These are phyloP conservation scores for Drusus annulatus DNA, from an alignment of 1,140 invertebrate genomes.

Conservation along the genomic window DNA sequence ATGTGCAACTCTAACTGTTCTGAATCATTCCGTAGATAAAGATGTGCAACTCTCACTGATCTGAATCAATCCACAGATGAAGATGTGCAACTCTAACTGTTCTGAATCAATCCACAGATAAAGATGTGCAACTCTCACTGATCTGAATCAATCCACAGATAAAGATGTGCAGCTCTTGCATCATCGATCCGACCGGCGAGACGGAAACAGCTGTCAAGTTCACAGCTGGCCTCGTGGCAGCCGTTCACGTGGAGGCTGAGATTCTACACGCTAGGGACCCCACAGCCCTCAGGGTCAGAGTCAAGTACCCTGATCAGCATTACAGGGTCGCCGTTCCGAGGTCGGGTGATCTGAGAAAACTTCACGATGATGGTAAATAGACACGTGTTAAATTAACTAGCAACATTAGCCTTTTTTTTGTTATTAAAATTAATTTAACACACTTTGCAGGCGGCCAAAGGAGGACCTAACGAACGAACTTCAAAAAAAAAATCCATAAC, in stretches of 20 bases:
- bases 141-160: conserved; percentile 69
- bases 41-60: too few relatives aligned
- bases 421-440: too few relatives aligned
- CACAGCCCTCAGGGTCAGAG: conserved; percentile 82
- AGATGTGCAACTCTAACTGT: too few relatives aligned
- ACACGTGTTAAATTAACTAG: too few relatives aligned
- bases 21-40: too few relatives aligned
- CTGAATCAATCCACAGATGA: too few relatives aligned
- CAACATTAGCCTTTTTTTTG: too few relatives aligned
- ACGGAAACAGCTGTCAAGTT: conserved; percentile 92
- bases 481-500: too few relatives aligned
- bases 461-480: too few relatives aligned
- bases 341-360: conserved; percentile 77
- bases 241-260: conserved; percentile 89
- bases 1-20: too few relatives aligned
- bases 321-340: conserved; percentile 86
- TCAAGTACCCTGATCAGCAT: conserved; percentile 94
- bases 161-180: conserved; percentile 83
- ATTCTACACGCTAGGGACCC: conserved; percentile 85
- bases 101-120: too few relatives aligned
- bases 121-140: background rate
- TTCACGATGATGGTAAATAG: conserved; percentile 62
- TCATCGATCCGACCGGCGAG: conserved; percentile 88
- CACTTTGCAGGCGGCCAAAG: too few relatives aligned
- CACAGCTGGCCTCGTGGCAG: conserved; percentile 91